Evolutionary conservation across 2,113 vertebrate genomes (phyloP), one percentile per base, ranked within the genome.

Genomic region (Alligator mississippiensis): DNA sequence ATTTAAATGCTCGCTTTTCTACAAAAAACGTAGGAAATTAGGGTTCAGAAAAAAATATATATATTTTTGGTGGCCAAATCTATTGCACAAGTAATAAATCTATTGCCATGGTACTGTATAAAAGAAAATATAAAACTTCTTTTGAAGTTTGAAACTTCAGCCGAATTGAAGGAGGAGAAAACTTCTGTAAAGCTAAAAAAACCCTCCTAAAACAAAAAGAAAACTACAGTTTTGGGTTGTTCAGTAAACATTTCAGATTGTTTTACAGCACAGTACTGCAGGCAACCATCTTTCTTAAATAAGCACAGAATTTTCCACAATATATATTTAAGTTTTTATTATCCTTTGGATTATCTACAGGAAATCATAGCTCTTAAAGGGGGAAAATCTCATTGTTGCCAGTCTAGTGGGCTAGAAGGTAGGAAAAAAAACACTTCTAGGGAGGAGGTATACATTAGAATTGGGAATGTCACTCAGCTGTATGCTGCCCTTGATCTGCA

Each of bases 251-350:
- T 86, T 96, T 96, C 95, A 96, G 80, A 88, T 93, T 86, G 85
- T 75, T 94, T 97, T 96, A 97, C 90, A 76, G 85, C 81, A 27
- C 82, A 61, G 91, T 92, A 91, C 96, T 96, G 95, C 82, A 90
- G 91, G 82, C 88, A 86, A 96, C 95, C 92, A 89, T 96, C 93
- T 95, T 96, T 95, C 94, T 96, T 97, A 96, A 97, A 88, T 87
- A 93, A 92, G 94, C 94, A 96, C 88, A 87, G 88, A 87, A 80
- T 97, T 97, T 96, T 96, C 95, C 94, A 94, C 90, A 88, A 95
- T 94, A 92, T 91, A 96, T 94, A 93, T 96, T 95, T 96, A 96
- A 92, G 78, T 57, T 82, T 90, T 94, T 97, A 95, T 97, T 89
- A 92, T 85, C 86, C 75, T 84, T 77, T 86, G 76, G 76, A 94